phyloP scores from a whole-genome alignment of 2,888 invertebrate species.

The Cerastis rubricosa region DNA sequence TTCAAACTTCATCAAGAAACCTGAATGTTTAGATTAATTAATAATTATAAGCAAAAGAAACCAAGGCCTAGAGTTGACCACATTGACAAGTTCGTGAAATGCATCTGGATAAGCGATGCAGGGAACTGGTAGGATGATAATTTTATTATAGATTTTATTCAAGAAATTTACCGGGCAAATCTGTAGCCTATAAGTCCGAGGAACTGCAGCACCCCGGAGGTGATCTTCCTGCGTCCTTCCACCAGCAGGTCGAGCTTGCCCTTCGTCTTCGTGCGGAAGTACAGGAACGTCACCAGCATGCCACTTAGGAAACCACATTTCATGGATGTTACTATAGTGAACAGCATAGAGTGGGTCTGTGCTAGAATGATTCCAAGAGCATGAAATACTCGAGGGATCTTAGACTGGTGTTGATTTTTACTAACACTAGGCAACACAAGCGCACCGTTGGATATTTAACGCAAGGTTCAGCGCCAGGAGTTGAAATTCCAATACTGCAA shows the following conservation, averaged over 20 bases:
- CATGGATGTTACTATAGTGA: background rate
- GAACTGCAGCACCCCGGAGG: slow-evolving; percentile 93
- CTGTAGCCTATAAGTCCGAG: slow-evolving; percentile 94
- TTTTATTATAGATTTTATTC: too few relatives aligned
- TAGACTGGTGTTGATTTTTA: background rate
- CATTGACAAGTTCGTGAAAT: too few relatives aligned
- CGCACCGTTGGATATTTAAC: too few relatives aligned
- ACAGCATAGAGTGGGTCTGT: too few relatives aligned
- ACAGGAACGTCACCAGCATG: slow-evolving; percentile 95
- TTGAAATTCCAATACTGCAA: too few relatives aligned
- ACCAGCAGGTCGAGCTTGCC: slow-evolving; percentile 93
- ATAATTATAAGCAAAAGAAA: too few relatives aligned
- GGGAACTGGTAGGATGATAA: too few relatives aligned
- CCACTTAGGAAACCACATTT: slow-evolving; percentile 90
- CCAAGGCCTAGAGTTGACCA: too few relatives aligned
- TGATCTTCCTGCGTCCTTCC: slow-evolving; percentile 92
- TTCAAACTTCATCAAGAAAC: background rate
- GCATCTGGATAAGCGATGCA: too few relatives aligned
- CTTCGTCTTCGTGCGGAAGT: slow-evolving; percentile 94
- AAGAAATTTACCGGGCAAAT: slow-evolving; percentile 91
- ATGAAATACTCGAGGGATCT: background rate
- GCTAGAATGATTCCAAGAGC: background rate
- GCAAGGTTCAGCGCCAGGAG: too few relatives aligned
- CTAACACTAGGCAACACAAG: background rate
- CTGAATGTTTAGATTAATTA: background rate